phyloP scores from a whole-genome alignment of 2,113 vertebrate species.

The Microtus richardsoni region DNA sequence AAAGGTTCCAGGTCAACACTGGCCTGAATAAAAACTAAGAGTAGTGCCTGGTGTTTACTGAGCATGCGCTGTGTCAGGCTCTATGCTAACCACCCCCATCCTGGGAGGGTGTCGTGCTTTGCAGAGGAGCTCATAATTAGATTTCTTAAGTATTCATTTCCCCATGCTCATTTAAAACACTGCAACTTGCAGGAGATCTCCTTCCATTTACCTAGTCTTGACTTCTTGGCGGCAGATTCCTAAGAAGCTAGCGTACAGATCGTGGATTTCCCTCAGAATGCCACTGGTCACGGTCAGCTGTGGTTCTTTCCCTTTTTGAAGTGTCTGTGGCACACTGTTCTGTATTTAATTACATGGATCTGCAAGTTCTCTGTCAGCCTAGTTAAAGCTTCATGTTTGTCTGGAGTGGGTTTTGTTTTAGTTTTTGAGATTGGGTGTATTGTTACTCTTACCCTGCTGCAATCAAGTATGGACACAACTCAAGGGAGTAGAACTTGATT shows the following conservation, averaged over 20 bases:
- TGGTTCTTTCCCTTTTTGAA: neutral
- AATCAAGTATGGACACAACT: no score
- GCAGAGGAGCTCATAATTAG: neutral
- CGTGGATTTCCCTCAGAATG: neutral
- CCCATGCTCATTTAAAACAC: constrained; percentile 23
- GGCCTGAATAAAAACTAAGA: neutral
- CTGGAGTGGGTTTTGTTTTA: neutral
- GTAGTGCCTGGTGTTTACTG: neutral
- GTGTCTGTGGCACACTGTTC: neutral
- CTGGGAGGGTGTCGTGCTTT: neutral
- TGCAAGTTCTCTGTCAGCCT: neutral
- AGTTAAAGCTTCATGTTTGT: constrained; percentile 14
- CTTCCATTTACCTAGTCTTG: neutral
- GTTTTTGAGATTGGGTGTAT: neutral
- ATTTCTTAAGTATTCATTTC: constrained; percentile 37
- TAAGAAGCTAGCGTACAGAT: neutral
- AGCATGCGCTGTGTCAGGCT: neutral
- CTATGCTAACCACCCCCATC: neutral
- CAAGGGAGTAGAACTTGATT: neutral
- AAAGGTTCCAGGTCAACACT: neutral
- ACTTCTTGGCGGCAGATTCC: neutral
- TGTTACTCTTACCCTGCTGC: neutral
- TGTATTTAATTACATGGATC: neutral
- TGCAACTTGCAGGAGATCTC: neutral
- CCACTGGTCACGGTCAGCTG: neutral